These are phyloP conservation scores for Tetranychus piercei DNA, from an alignment of 2,888 invertebrate genomes.

Conservation along the genomic window DNA sequence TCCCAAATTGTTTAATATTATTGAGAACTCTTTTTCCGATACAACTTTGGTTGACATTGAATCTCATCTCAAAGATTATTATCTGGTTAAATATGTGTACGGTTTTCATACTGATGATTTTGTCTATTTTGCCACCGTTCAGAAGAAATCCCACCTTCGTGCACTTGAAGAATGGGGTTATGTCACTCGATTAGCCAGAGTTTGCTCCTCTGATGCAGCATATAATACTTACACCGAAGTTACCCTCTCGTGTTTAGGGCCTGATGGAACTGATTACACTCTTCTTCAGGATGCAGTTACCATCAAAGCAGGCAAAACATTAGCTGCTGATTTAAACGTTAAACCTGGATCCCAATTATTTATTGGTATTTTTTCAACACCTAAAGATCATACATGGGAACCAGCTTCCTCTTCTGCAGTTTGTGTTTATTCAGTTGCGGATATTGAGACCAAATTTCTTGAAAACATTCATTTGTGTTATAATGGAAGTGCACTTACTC, in stretches of 20 bases:
- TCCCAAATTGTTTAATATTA: conserved; percentile 24
- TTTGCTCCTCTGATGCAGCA: conserved; percentile 81
- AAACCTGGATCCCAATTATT: conserved; percentile 60
- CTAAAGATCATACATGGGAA: conserved; percentile 25
- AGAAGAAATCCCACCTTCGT: conserved; percentile 72
- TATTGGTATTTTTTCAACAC: conserved; percentile 53
- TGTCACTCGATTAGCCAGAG: conserved; percentile 69
- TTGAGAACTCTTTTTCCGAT: conserved; percentile 27
- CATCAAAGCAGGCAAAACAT: conserved; percentile 58
- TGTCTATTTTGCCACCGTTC: conserved; percentile 86
- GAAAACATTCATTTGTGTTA: conserved; percentile 95
- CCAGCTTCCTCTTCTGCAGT: conserved; percentile 49
- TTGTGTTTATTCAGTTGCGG: conserved; percentile 73
- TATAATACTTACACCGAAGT: conserved; percentile 95
- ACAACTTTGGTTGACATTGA: conserved; percentile 27
- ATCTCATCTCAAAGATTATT: conserved; percentile 55
- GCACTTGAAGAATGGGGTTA: conserved; percentile 76
- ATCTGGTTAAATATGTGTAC: conserved; percentile 82
- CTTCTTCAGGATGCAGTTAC: conserved; percentile 85
- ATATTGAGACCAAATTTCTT: conserved; percentile 77
- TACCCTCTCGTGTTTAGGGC: conserved; percentile 64
- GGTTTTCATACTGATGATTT: conserved; percentile 87
- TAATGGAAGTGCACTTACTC: conserved; percentile 74
- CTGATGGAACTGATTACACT: conserved; percentile 50
- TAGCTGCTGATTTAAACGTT: conserved; percentile 48